These are phyloP conservation scores for Coendou prehensilis DNA, from an alignment of 2,797 vertebrate species.

Conservation along the genomic window DNA sequence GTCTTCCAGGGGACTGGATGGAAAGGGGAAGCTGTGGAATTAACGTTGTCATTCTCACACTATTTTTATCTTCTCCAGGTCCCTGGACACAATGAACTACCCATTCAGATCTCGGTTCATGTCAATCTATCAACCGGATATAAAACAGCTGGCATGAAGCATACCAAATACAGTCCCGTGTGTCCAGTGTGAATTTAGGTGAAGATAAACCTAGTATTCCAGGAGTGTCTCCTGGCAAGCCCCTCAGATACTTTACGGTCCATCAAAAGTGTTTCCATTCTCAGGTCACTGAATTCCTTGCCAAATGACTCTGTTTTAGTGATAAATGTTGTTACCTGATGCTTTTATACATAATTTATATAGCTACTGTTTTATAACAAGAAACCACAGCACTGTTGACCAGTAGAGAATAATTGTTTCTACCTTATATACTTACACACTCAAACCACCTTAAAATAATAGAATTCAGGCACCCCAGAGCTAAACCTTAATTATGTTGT, in stretches of 20 bases:
- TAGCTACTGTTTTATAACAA: conserved; percentile 39
- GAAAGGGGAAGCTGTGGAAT: background rate
- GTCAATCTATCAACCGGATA: background rate
- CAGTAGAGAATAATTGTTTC: conserved; percentile 63
- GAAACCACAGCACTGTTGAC: conserved; percentile 37
- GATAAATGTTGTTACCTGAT: conserved; percentile 61
- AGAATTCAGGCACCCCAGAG: conserved; percentile 67
- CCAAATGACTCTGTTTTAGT: conserved; percentile 65
- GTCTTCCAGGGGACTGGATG: background rate
- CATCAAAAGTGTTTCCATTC: conserved; percentile 34
- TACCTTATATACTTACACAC: conserved; percentile 38
- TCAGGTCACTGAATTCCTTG: conserved; percentile 33
- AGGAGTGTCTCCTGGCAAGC: background rate
- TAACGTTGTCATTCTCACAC: conserved; percentile 11
- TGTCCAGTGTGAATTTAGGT: background rate
- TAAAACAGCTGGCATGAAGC: conserved; percentile 16
- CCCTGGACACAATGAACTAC: background rate
- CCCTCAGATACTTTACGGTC: background rate
- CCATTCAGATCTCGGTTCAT: background rate
- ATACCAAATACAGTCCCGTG: conserved; percentile 26
- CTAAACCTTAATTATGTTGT: conserved; percentile 80
- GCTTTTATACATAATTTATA: conserved; percentile 57
- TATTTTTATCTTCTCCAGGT: conserved; percentile 33
- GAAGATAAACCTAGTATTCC: conserved; percentile 51
- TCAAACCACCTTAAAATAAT: conserved; percentile 72